These are phyloP conservation scores for Cygnus buccinator DNA, from an alignment of 2,113 vertebrate genomes.

Conservation along the genomic window DNA sequence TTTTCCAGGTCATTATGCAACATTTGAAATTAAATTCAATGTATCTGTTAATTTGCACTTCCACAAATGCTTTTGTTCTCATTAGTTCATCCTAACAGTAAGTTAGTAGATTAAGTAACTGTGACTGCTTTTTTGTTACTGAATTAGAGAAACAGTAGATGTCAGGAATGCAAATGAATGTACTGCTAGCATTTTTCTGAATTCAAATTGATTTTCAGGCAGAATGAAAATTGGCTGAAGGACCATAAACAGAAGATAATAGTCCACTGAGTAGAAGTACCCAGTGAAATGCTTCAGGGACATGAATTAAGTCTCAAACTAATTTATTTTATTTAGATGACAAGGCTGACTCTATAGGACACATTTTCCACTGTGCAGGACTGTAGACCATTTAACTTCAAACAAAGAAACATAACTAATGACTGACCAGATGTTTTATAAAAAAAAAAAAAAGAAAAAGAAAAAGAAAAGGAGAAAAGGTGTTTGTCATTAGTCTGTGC, in stretches of 20 bases:
- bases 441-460: not conserved
- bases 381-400: not conserved
- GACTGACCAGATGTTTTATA: not conserved
- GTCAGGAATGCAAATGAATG: constrained; percentile 12
- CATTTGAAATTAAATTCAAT: not conserved
- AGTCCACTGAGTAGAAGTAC: not conserved
- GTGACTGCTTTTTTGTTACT: not conserved
- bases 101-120: not conserved
- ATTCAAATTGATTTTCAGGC: constrained; percentile 16
- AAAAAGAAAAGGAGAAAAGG: not conserved
- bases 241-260: constrained; percentile 14
- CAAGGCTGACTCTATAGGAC: not conserved
- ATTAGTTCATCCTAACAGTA: not conserved
- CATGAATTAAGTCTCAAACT: not conserved
- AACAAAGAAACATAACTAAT: not conserved
- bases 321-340: constrained; percentile 16
- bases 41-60: not conserved
- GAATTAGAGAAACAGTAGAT: not conserved
- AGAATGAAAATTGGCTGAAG: not conserved
- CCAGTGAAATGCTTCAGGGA: not conserved
- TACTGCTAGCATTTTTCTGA: not conserved
- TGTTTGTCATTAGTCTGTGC: not conserved
- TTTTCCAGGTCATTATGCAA: not conserved
- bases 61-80: not conserved
- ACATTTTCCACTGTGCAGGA: not conserved